Evolutionary conservation across 2,113 vertebrate genomes (phyloP), one percentile per base, ranked within the genome.

Genomic region (Cisticola juncidis): DNA sequence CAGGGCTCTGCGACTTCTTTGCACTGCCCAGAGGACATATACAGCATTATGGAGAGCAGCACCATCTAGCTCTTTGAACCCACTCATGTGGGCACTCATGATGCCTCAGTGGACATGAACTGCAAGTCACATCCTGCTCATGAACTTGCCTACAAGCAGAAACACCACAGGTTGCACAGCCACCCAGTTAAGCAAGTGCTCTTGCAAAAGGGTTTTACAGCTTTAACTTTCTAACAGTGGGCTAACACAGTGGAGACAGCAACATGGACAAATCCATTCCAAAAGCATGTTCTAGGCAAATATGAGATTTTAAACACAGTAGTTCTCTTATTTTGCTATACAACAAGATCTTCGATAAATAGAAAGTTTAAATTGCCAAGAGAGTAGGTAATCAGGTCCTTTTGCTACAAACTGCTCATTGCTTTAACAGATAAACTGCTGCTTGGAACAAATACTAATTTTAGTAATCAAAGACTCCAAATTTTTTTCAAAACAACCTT

Each of bases 391-490:
- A n/a, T 35, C 66, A 36, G 50, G 66, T 82, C n/a, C 64, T 73
- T 92, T 69, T 77, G 50, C 71, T 73, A 88, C 66, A 88, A 77
- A 82, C 28, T 44, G 22, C 23, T 71, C 80, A 76, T 36, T 6
- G 2, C 70, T 82, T 47, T 48, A 92, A 93, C 33, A 90, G 54
- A 96, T 19, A 76, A 76, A 88, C 5, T 50, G 36, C 71, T 95
- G 54, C 45, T 83, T 81, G 71, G 50, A 92, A 94, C 35, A 95
- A 87, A 69, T 86, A 77, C 40, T 93, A 72, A 83, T 94, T 90
- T 90, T 69, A 77, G 90, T 70, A 80, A 93, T 53, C 54, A 80
- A 85, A 90, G 50, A 85, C 18, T 83, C 14, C 28, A 69, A 69
- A 6, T 79, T 72, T 61, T 45, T 45, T 90, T 81, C 36, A 79